Evolutionary conservation across 1,140 invertebrate species (phyloP).

Genomic region (Diorhabda sublineata): DNA sequence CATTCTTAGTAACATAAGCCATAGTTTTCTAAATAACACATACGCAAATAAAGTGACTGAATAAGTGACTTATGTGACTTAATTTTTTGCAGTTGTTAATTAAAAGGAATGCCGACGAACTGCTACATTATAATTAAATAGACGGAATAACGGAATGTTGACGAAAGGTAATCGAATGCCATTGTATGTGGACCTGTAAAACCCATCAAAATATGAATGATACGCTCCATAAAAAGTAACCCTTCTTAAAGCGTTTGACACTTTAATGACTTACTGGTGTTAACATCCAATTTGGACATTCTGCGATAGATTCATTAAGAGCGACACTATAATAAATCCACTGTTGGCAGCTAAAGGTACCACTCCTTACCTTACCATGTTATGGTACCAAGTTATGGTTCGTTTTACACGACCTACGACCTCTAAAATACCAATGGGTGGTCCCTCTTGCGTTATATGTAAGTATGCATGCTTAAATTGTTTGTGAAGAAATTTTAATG

Average conservation of each 20-base stretch:
- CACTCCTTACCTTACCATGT: neutral
- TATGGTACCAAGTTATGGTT: neutral
- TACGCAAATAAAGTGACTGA: too few species aligned
- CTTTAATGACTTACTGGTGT: neutral
- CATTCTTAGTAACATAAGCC: too few species aligned
- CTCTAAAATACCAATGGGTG: neutral
- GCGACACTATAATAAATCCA: conserved; percentile 1
- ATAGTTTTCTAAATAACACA: too few species aligned
- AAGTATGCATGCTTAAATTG: neutral
- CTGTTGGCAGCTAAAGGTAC: conserved; percentile 1
- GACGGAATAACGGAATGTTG: neutral
- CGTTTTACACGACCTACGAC: neutral
- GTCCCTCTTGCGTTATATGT: neutral
- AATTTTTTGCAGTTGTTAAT: too few species aligned
- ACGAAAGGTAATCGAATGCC: neutral
- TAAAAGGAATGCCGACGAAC: too few species aligned
- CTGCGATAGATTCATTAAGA: neutral
- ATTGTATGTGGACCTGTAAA: neutral
- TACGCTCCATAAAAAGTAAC: neutral
- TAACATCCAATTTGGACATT: neutral
- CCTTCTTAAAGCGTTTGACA: conserved; percentile 1
- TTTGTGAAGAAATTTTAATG: neutral
- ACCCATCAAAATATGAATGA: neutral
- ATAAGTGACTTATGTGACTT: too few species aligned
- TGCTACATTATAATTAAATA: too few species aligned